Percentiles rank a stretch among this genome's conserved stretches.
Conservation (phyloP, 2,888 invertebrate species). For the Strigamia transsilvanica region DNA sequence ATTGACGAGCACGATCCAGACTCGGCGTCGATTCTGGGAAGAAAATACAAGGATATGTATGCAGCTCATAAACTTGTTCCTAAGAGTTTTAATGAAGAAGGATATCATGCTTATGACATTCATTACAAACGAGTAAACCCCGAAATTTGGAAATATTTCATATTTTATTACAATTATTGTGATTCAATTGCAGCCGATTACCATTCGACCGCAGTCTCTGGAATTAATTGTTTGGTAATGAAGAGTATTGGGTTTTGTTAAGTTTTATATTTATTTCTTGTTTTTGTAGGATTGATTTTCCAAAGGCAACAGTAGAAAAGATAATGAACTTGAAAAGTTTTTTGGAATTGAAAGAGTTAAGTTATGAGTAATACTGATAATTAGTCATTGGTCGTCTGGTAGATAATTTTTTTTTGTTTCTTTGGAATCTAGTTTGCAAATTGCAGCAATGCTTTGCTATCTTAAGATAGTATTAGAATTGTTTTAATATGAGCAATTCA, state of each 20-base stretch:
- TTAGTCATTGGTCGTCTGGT: too few species aligned
- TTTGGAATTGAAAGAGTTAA: neutral
- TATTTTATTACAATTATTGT: neutral
- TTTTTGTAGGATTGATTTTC: neutral
- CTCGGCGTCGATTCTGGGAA: neutral
- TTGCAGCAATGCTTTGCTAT: too few species aligned
- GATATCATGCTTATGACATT: neutral
- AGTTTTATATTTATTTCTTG: neutral
- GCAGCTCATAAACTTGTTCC: neutral
- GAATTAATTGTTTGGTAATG: neutral
- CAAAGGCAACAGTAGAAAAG: neutral
- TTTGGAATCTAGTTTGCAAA: too few species aligned
- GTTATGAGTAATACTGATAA: too few species aligned
- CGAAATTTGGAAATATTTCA: too few species aligned
- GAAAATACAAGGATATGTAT: neutral
- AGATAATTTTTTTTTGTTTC: too few species aligned
- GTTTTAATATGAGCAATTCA: too few species aligned
- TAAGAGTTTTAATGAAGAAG: neutral
- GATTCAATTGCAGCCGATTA: neutral
- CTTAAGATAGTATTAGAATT: too few species aligned
- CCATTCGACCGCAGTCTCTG: neutral
- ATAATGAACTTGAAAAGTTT: neutral
- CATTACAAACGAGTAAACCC: neutral
- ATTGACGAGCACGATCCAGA: constrained; percentile 9
- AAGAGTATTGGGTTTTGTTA: neutral